Base-by-base conservation (phyloP, 37 sponge, comb jelly and placozoan genomes). In the Diacarnus erythraeanus region DNA sequence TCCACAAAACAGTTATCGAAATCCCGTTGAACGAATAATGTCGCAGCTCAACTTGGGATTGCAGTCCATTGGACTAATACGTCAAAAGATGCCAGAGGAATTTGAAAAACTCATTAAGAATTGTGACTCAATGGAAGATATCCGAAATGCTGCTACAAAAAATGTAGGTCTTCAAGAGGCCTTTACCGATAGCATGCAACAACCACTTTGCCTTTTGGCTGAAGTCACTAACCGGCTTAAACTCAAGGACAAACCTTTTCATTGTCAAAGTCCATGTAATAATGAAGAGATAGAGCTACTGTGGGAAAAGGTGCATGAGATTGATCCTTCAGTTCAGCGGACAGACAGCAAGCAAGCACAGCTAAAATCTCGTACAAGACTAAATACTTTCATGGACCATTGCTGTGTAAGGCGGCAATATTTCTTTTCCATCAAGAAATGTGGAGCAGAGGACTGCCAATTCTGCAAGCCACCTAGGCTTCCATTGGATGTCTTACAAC, bases 1-100 rank as follows among this genome's bases (percentile, higher is more conserved):
- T 12, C 72, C 72, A 6, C 26, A 27, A 15, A 31, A 64, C 23
- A 31, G 47, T 39, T 76, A 20, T 6, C 8, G 60, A 21, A 76
- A 76, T 42, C 77, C 63, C 59, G 63, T 76, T 64, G 65, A 63
- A 59, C 26, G 63, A 26, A 20, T 76, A 20, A 64, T 60, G 65
- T 60, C 63, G 3, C 22, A 38, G 30, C 25, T 64, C 3, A 76
- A 64, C 31, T 12, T 72, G 9, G 47, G 41, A 15, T 38, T 61
- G 30, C 80, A 86, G 57, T 58, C 61, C 42, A 80, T 86, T 25
- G 80, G 80, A 4, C 2, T 86, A 1, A 70, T 71, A 74, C 59
- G 80, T 31, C 3, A n/a, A 23, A 30, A 44, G n/a, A 80, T 74
- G 76, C 8, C 39, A 64, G 81, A 44, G 31, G 61, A 75, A 25